These are phyloP conservation scores for Tenthredo livida DNA, from an alignment of 2,888 invertebrate genomes.

Conservation along the genomic window DNA sequence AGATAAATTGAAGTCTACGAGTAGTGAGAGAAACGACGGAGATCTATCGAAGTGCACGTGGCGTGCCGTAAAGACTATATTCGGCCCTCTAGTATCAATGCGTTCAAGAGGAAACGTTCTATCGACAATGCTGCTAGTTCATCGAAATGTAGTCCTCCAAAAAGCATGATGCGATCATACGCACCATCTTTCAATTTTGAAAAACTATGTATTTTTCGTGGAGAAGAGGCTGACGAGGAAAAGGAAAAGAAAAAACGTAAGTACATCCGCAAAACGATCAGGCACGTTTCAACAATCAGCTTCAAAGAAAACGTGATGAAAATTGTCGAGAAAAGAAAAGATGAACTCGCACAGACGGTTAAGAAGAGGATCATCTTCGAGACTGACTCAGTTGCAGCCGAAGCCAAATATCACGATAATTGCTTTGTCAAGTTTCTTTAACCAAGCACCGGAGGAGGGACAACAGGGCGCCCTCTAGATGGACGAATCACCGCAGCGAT, in stretches of 20 bases:
- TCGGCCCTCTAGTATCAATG: no score
- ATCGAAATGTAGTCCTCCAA: conserved; percentile 52
- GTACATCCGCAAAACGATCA: conserved; percentile 23
- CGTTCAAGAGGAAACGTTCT: conserved; percentile 44
- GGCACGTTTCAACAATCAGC: conserved; percentile 53
- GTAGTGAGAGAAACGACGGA: no score
- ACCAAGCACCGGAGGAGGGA: conserved; percentile 66
- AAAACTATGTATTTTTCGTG: conserved; percentile 33
- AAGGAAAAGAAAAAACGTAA: conserved; percentile 32
- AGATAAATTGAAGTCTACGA: no score
- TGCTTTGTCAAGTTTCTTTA: conserved; percentile 68
- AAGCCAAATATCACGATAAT: conserved; percentile 70
- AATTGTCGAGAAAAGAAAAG: conserved; percentile 54
- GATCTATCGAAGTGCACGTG: no score
- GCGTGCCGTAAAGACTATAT: no score
- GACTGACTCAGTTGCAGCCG: conserved; percentile 67
- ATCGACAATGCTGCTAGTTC: conserved; percentile 49
- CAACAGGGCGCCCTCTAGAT: conserved; percentile 70
- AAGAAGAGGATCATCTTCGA: conserved; percentile 64
- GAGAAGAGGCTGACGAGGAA: conserved; percentile 46
- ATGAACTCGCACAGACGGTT: conserved; percentile 67
- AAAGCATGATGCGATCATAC: conserved; percentile 16
- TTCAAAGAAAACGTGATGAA: conserved; percentile 55
- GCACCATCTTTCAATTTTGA: conserved; percentile 22
- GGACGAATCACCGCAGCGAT: conserved; percentile 67